Evolutionary conservation across 1,140 invertebrate genomes (phyloP), one percentile per base, ranked within the genome.

Genomic region (Papilio dardanus): DNA sequence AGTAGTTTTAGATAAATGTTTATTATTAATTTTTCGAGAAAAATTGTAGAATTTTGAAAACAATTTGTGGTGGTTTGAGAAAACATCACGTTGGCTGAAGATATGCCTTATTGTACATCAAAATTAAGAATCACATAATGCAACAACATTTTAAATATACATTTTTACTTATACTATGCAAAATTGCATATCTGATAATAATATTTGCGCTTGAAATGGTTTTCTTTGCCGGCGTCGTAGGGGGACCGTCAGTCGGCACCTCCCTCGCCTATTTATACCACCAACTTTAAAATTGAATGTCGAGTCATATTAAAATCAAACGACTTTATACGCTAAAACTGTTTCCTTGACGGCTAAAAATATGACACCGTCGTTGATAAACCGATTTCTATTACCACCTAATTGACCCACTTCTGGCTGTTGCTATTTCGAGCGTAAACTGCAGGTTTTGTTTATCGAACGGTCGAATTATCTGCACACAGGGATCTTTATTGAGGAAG

Each of bases 401-500:
- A 73, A 73, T 73, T 73, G 71, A 73, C 71, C 71, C 35, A 73
- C 28, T 73, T 71, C 50, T 54, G 6, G 28, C 30, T 73, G 46
- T 73, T 33, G 67, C 67, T 69, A 69, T 73, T 50, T 73, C 46
- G 16, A 33, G 46, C 54, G 19, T 19, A 54, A 54, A 54, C 42
- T 33, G 42, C 42, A 33, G 46, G 46, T 58, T 73, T 73, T 73
- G 71, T 73, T 73, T 73, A 37, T 69, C 33, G 67, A 73, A 54
- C 71, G 71, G 28, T 58, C 31, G 30, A 73, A 58, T 58, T 73
- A 71, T 73, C 71, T 54, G 71, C 24, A 54, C 69, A 73, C 31
- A 31, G 50, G 28, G 21, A 33, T 54, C 71, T 73, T 58, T 73
- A 73, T 73, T 73, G 71, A 73, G 71, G 71, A 73, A 73, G 71